Evolutionary conservation across 1,140 invertebrate species (phyloP).

Genomic region (Meloidogyne exigua): DNA sequence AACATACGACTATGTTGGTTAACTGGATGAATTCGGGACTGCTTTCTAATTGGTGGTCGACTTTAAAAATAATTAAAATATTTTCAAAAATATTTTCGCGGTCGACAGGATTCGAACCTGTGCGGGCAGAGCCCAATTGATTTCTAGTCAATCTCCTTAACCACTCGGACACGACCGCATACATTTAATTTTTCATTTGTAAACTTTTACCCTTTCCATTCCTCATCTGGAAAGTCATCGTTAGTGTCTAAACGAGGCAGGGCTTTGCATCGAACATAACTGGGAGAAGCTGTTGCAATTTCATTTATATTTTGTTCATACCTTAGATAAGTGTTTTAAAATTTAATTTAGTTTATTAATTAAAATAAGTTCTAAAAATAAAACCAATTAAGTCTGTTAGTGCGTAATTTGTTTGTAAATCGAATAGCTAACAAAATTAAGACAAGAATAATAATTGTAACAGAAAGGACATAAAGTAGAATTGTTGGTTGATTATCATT

Average conservation of each 20-base stretch:
- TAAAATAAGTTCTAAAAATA: too few relatives aligned
- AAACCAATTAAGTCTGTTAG: too few relatives aligned
- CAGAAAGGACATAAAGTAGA: too few relatives aligned
- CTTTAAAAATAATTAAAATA: conserved; percentile 13
- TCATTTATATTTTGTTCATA: conserved; percentile 59
- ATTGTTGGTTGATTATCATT: too few relatives aligned
- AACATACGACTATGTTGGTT: conserved; percentile 25
- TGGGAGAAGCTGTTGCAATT: conserved; percentile 37
- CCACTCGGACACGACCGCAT: too few relatives aligned
- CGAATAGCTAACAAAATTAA: too few relatives aligned
- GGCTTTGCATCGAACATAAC: conserved; percentile 57
- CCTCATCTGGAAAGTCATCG: conserved; percentile 46
- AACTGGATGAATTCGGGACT: conserved; percentile 46
- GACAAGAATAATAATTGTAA: too few relatives aligned
- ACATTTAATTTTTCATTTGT: conserved; percentile 21
- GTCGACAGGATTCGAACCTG: conserved; percentile 55
- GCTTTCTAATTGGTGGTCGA: conserved; percentile 35
- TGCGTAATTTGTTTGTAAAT: too few relatives aligned
- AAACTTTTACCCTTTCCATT: conserved; percentile 9
- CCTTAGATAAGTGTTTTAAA: conserved; percentile 31
- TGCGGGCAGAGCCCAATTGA: conserved; percentile 46
- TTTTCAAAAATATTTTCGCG: conserved; percentile 24
- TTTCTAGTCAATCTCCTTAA: conserved; percentile 32
- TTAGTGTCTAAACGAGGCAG: conserved; percentile 51
- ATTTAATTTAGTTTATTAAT: too few relatives aligned